phyloP scores from a whole-genome alignment of 2,888 invertebrate genomes.

The Adelphocoris suturalis region DNA sequence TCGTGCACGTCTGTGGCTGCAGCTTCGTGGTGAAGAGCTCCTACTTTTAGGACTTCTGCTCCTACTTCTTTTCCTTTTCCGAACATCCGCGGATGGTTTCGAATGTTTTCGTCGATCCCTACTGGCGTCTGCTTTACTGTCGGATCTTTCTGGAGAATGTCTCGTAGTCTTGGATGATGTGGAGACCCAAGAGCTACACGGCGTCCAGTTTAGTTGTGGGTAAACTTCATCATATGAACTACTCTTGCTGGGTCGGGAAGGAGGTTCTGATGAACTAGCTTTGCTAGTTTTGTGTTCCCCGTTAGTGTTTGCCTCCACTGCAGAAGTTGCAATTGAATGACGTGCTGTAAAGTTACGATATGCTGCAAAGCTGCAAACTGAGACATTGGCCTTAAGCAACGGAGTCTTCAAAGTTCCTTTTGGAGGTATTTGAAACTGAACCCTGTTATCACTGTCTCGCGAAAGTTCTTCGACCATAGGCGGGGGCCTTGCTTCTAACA shows the following conservation, averaged over 20 bases:
- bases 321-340: background rate
- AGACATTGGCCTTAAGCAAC: background rate
- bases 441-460: background rate
- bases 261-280: no score
- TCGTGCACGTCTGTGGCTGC: background rate
- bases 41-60: background rate
- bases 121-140: background rate
- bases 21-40: background rate
- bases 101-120: background rate
- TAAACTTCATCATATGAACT: no score
- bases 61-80: background rate
- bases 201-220: no score
- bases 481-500: no score
- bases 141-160: background rate
- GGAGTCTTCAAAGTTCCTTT: background rate
- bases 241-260: no score
- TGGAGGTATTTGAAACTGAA: conserved; percentile 1
- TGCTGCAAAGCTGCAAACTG: background rate
- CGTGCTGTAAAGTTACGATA: background rate
- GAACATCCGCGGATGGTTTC: background rate
- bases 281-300: no score
- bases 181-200: background rate
- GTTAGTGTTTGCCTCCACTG: no score
- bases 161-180: background rate
- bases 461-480: conserved; percentile 1